Evolutionary conservation across 1,140 invertebrate genomes (phyloP), one percentile per base, ranked within the genome.

Genomic region (Ooceraea biroi): DNA sequence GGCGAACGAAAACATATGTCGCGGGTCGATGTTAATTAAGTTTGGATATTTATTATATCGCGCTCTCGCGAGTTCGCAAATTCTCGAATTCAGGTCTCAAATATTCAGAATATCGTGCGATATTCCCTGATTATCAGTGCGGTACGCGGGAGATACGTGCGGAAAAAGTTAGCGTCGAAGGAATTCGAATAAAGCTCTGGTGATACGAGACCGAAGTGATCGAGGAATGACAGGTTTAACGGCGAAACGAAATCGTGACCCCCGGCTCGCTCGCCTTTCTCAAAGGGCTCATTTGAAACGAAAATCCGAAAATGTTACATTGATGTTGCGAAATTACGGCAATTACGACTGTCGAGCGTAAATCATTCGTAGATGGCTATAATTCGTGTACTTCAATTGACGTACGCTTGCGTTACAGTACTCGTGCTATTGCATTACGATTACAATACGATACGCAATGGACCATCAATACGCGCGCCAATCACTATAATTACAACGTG

Each of bases 391-490:
- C 65, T 80, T 69, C n/a, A 71, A 57, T 69, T 57, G 66, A 19
- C 19, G 50, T 71, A 25, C 36, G 36, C 17, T 57, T 71, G 76
- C 76, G 50, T 78, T 78, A 78, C 74, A 69, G 50, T 69, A 30
- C 22, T 63, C 27, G 73, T 44, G 44, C 58, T 80, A 80, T 80
- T 80, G 66, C 65, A 69, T 80, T 80, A 80, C 65, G 65, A 80
- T 80, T 80, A 80, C 76, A 80, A 80, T 80, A 57, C 65, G 65
- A 69, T 71, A 57, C 50, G 65, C 65, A 69, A 80, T 57, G 76
- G 76, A 44, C 65, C 65, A 69, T 80, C 76, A 80, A 80, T 80
- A 58, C 76, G 76, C 76, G 76, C 66, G 76, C 76, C 76, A 78
- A 78, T 78, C 63, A 55, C 50, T 69, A 46, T 71, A 80, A 80